Conservation (phyloP, 2,888 invertebrate species). For the Tubiluchus corallicola region DNA sequence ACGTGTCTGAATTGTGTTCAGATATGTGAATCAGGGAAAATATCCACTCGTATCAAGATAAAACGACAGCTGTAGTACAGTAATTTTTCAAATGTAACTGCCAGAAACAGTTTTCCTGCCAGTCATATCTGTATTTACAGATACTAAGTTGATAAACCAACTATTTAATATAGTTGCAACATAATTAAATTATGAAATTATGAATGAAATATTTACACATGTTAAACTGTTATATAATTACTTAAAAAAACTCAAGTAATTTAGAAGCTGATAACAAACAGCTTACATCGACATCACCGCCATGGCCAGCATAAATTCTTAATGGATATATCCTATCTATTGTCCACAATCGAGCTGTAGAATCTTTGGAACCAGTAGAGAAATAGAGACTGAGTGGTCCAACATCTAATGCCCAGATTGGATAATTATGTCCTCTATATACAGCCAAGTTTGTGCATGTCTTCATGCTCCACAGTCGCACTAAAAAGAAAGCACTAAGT, state of each 20-base stretch:
- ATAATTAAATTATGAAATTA: too few relatives aligned
- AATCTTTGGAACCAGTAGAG: conserved; percentile 59
- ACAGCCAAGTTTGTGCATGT: conserved; percentile 47
- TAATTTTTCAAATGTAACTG: too few relatives aligned
- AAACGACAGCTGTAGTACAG: too few relatives aligned
- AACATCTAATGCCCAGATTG: conserved; percentile 64
- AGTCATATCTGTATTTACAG: too few relatives aligned
- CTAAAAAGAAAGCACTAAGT: conserved; percentile 9
- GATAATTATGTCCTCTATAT: conserved; percentile 66
- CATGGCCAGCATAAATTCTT: conserved; percentile 69
- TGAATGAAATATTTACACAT: too few relatives aligned
- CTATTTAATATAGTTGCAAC: too few relatives aligned
- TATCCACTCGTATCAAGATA: too few relatives aligned
- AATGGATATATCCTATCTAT: conserved; percentile 60
- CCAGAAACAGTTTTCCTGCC: too few relatives aligned
- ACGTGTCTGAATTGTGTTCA: too few relatives aligned
- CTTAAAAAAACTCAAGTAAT: neutral
- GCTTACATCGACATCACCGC: conserved; percentile 64
- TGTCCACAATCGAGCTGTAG: conserved; percentile 60
- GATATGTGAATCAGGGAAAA: too few relatives aligned
- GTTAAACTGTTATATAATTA: too few relatives aligned
- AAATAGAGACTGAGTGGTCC: conserved; percentile 44
- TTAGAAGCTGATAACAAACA: neutral
- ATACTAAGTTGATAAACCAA: too few relatives aligned
- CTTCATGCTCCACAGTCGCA: conserved; percentile 41